A percentile compares a stretch with the other conserved stretches of the same genome.
Evolutionary conservation across 2,888 invertebrate genomes (phyloP).

Genomic region (Thecophora atra): DNA sequence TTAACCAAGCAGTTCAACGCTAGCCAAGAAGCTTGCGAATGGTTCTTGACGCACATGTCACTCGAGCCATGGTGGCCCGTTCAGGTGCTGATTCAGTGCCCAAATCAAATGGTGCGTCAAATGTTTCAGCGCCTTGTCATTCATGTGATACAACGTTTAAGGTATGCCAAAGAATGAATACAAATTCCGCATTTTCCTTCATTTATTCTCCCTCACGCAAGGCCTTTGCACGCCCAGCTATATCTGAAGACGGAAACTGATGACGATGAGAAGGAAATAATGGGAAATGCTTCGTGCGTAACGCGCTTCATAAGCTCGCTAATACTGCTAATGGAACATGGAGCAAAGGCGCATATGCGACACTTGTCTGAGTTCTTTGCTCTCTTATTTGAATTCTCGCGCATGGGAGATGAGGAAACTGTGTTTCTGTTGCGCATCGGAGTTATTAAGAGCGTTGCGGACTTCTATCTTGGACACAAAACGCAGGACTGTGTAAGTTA

Average conservation of each 20-base stretch:
- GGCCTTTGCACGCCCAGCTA: conserved; percentile 70
- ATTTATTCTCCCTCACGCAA: conserved; percentile 44
- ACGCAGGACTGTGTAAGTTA: conserved; percentile 73
- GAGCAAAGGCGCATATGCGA: conserved; percentile 84
- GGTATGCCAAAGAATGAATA: conserved; percentile 66
- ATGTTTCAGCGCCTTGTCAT: conserved; percentile 96
- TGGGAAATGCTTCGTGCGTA: conserved; percentile 86
- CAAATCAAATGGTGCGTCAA: conserved; percentile 95
- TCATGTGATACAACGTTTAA: conserved; percentile 91
- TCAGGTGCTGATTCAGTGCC: conserved; percentile 93
- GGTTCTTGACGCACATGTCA: conserved; percentile 94
- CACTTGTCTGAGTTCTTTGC: conserved; percentile 94
- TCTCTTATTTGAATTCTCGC: conserved; percentile 90
- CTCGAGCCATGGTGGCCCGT: conserved; percentile 96
- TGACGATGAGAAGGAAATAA: conserved; percentile 64
- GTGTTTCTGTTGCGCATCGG: conserved; percentile 86
- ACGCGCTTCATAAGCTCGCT: conserved; percentile 92
- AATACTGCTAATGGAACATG: conserved; percentile 85
- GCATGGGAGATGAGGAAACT: conserved; percentile 94
- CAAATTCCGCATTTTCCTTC: background rate
- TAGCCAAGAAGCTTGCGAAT: conserved; percentile 87
- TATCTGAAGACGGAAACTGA: conserved; percentile 71
- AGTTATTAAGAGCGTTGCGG: conserved; percentile 89
- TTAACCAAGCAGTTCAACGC: conserved; percentile 94
- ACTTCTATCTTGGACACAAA: conserved; percentile 90